Conservation (phyloP, 2,888 invertebrate species). For the Aphodius granarius region DNA sequence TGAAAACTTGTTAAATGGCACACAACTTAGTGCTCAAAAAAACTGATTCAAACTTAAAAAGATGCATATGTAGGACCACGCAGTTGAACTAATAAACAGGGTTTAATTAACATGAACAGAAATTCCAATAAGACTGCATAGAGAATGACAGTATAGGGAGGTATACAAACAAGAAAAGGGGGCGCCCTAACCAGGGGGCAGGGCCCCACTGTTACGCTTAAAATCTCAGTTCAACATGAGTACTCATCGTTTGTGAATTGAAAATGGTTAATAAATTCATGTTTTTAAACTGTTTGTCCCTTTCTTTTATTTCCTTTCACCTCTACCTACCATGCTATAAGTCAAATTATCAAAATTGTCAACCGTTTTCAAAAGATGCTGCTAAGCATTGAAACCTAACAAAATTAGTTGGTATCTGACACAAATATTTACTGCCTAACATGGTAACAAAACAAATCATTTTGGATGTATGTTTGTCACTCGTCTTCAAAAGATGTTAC, state of each 20-base stretch:
- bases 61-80: conserved; percentile 45
- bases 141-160: conserved; percentile 49
- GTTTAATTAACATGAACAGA: conserved; percentile 48
- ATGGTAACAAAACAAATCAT: too few relatives aligned
- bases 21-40: conserved; percentile 17
- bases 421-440: too few relatives aligned
- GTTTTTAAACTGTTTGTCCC: conserved; percentile 43
- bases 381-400: too few relatives aligned
- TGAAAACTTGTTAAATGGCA: conserved; percentile 3
- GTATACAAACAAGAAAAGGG: conserved; percentile 44
- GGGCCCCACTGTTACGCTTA: conserved; percentile 51
- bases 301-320: conserved; percentile 14
- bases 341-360: too few relatives aligned
- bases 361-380: too few relatives aligned
- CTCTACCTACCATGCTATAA: too few relatives aligned
- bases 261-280: conserved; percentile 50
- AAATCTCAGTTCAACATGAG: conserved; percentile 52
- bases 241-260: conserved; percentile 54
- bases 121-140: conserved; percentile 50
- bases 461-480: too few relatives aligned
- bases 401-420: too few relatives aligned
- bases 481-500: too few relatives aligned
- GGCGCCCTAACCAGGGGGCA: conserved; percentile 30
- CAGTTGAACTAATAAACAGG: conserved; percentile 52
- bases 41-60: conserved; percentile 25